These are phyloP conservation scores for Microctonus aethiopoides DNA, from an alignment of 2,888 invertebrate species.

Conservation along the genomic window DNA sequence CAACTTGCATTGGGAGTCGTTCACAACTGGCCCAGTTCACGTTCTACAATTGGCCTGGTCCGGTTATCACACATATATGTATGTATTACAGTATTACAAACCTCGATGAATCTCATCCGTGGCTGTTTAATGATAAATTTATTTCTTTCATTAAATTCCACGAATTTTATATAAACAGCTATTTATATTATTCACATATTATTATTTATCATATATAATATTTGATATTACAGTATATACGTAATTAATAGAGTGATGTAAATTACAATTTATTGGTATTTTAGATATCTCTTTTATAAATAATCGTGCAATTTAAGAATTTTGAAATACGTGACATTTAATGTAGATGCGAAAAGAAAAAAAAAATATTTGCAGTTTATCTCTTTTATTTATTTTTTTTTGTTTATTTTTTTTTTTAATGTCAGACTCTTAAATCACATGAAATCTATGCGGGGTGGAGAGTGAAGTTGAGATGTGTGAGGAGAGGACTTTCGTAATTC, in stretches of 20 bases:
- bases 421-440: not conserved
- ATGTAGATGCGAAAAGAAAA: not conserved
- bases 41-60: conserved; percentile 25
- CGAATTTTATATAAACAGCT: not conserved
- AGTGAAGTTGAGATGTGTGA: not conserved
- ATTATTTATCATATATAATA: not conserved
- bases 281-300: not conserved
- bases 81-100: not conserved
- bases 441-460: not conserved
- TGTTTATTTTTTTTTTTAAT: not conserved
- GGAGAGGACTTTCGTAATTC: conserved; percentile 1
- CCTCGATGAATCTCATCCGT: not conserved
- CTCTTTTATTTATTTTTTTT: not conserved
- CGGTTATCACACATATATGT: conserved; percentile 26
- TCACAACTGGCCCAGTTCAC: conserved; percentile 34
- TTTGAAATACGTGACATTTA: not conserved
- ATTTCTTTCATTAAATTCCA: not conserved
- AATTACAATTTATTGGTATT: conserved; percentile 7
- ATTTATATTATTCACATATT: no score
- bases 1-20: not conserved
- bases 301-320: not conserved
- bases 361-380: not conserved
- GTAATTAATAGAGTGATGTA: conserved; percentile 17
- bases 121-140: not conserved
- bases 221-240: conserved; percentile 6